Evolutionary conservation across 2,113 vertebrate species (phyloP).

Genomic region (Prunella himalayana): DNA sequence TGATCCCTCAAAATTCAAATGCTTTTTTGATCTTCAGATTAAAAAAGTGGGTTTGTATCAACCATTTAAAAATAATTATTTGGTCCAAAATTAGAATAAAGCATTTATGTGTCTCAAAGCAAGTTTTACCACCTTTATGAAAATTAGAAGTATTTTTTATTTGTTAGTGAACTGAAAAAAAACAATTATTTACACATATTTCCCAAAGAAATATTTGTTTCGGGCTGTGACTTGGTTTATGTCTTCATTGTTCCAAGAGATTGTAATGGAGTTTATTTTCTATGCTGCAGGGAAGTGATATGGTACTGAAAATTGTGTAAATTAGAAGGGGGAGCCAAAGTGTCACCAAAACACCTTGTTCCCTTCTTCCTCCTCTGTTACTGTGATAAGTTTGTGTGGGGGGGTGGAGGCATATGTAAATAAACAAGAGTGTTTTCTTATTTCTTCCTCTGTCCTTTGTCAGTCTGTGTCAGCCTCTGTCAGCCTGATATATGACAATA

Average conservation of each 20-base stretch:
- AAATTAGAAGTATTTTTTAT: neutral
- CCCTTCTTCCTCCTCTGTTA: neutral
- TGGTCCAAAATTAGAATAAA: neutral
- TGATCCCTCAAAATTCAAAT: neutral
- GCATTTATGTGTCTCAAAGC: neutral
- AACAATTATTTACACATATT: neutral
- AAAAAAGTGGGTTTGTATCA: neutral
- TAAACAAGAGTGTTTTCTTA: neutral
- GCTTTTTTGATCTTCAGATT: neutral
- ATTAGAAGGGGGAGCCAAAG: neutral
- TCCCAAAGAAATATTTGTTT: neutral
- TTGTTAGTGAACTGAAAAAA: neutral
- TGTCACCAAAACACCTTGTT: neutral
- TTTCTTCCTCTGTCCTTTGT: neutral
- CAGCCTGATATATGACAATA: neutral
- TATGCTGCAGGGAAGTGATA: neutral
- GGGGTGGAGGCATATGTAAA: neutral
- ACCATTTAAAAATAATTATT: neutral
- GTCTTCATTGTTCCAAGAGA: neutral
- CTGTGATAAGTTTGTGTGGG: rapidly evolving
- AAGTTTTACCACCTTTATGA: neutral
- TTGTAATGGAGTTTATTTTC: neutral
- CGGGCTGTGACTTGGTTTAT: neutral
- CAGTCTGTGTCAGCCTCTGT: neutral
- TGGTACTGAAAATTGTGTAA: neutral